phyloP scores from a whole-genome alignment of 2,888 invertebrate species.

The Fragum fragum region DNA sequence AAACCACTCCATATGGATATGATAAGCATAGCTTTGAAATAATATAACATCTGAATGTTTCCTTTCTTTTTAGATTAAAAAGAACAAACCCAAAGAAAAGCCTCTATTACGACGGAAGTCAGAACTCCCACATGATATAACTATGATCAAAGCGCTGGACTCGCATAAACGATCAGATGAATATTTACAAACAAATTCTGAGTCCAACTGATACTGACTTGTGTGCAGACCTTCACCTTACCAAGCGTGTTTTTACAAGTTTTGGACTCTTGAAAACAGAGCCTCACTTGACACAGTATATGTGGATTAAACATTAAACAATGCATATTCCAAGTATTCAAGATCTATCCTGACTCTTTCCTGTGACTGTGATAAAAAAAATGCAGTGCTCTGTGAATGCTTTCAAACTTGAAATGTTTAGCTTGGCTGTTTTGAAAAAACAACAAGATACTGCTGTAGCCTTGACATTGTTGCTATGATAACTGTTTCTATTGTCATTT shows the following conservation, averaged over 20 bases:
- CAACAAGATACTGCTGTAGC: too few species aligned
- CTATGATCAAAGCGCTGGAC: slow-evolving; percentile 95
- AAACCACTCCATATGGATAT: too few species aligned
- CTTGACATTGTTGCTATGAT: too few species aligned
- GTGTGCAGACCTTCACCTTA: slow-evolving; percentile 13
- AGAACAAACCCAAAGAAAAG: slow-evolving; percentile 90
- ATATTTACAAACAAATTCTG: slow-evolving; percentile 90
- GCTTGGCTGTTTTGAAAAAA: too few species aligned
- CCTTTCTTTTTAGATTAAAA: slow-evolving; percentile 73
- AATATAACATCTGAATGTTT: too few species aligned
- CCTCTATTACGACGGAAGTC: slow-evolving; percentile 97
- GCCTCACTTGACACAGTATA: slow-evolving; percentile 9
- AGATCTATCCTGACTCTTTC: too few species aligned
- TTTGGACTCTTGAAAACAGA: slow-evolving; percentile 15
- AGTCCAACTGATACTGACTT: slow-evolving; percentile 65
- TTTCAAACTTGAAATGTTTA: too few species aligned
- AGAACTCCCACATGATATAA: slow-evolving; percentile 97
- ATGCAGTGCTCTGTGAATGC: too few species aligned
- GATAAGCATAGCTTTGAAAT: too few species aligned
- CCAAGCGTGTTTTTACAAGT: slow-evolving; percentile 20
- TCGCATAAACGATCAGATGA: slow-evolving; percentile 97
- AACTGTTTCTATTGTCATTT: too few species aligned
- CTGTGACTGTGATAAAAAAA: too few species aligned
- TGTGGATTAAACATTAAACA: slow-evolving; percentile 19
- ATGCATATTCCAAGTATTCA: slow-evolving; percentile 21